Evolutionary conservation across 2,888 invertebrate genomes (phyloP).

Genomic region (Trissonchulus sp.): DNA sequence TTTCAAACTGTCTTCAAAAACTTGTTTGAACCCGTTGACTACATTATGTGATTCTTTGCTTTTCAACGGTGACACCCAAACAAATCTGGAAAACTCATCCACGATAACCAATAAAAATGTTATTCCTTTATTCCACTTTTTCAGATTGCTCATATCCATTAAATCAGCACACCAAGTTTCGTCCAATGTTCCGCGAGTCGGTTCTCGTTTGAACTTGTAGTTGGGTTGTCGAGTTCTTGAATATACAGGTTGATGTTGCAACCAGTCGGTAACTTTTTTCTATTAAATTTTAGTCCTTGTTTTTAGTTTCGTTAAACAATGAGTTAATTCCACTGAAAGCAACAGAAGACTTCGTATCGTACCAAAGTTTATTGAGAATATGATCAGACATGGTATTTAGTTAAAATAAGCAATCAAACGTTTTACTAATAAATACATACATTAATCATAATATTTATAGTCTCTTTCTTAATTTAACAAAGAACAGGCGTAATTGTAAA

Average conservation of each 20-base stretch:
- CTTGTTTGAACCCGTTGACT: background rate
- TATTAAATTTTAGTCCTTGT: background rate
- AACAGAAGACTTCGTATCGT: background rate
- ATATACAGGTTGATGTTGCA: background rate
- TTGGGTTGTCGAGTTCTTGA: background rate
- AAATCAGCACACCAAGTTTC: background rate
- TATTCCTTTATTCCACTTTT: background rate
- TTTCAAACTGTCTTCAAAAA: background rate
- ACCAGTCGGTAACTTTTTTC: background rate
- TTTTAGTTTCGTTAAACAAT: background rate
- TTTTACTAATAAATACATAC: no score
- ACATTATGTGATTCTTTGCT: background rate
- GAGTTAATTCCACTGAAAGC: background rate
- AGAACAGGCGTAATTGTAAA: no score
- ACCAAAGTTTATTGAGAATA: conserved; percentile 4
- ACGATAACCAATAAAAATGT: background rate
- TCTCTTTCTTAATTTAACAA: no score
- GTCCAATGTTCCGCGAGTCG: background rate
- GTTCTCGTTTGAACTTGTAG: background rate
- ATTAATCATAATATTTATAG: no score
- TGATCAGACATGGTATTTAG: no score
- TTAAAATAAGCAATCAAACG: no score
- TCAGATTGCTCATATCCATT: background rate
- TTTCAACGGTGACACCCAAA: background rate
- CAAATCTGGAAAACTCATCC: background rate